phyloP scores from a whole-genome alignment of 2,888 invertebrate species.

The Periphyllus acericola region DNA sequence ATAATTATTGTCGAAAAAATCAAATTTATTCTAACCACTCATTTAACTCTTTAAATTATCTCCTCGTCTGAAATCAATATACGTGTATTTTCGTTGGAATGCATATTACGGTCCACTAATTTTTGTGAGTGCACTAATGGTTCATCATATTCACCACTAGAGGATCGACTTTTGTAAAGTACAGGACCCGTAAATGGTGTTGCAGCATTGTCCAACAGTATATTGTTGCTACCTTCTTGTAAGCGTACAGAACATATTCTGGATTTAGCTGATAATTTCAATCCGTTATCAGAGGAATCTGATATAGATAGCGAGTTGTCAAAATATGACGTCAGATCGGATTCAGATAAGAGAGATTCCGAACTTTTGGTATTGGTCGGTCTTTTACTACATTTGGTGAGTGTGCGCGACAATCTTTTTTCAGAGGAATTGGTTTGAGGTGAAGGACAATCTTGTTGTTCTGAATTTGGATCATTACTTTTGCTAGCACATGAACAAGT shows the following conservation, averaged over 20 bases:
- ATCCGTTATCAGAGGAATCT: conserved; percentile 44
- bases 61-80: conserved; percentile 55
- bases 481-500: conserved; percentile 78
- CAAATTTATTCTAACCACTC: background rate
- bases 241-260: conserved; percentile 81
- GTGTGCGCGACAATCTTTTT: background rate
- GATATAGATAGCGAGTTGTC: conserved; percentile 31
- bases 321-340: conserved; percentile 39
- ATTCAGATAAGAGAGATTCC: conserved; percentile 29
- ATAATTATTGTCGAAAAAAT: conserved; percentile 30
- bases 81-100: conserved; percentile 41
- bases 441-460: conserved; percentile 21
- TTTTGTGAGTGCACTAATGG: conserved; percentile 56
- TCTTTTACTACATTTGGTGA: conserved; percentile 33
- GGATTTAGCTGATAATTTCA: conserved; percentile 69
- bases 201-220: conserved; percentile 78
- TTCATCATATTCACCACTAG: conserved; percentile 57
- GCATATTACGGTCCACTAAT: conserved; percentile 17
- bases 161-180: conserved; percentile 72
- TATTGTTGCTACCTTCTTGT: conserved; percentile 82
- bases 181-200: conserved; percentile 72
- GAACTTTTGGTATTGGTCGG: conserved; percentile 19
- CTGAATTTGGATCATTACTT: conserved; percentile 24
- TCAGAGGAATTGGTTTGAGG: conserved; percentile 13
- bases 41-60: conserved; percentile 24